Conservation (phyloP, 1,140 invertebrate species). For the Nomia melanderi region DNA sequence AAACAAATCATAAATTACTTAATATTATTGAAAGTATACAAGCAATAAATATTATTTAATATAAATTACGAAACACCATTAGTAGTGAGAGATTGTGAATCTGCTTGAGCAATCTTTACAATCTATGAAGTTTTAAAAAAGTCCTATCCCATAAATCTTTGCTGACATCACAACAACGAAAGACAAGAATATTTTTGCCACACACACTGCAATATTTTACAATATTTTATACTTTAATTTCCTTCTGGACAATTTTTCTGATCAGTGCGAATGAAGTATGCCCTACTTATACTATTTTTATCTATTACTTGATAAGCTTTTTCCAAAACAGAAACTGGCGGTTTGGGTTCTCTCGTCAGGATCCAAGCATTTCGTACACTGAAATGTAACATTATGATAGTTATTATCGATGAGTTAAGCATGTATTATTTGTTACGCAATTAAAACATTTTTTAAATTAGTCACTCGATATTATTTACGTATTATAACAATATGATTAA, state of each 20-base stretch:
- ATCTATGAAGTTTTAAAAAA: background rate
- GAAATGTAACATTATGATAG: constrained; percentile 15
- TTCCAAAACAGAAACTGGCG: constrained; percentile 82
- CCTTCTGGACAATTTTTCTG: constrained; percentile 83
- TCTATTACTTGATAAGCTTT: constrained; percentile 83
- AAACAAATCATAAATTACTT: background rate
- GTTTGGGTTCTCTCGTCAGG: constrained; percentile 83
- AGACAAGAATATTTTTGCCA: background rate
- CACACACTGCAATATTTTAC: background rate
- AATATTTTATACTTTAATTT: constrained; percentile 35
- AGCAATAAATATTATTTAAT: constrained; percentile 8
- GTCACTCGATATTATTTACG: no score
- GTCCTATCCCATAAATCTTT: background rate
- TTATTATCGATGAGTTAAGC: background rate
- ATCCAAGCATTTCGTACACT: constrained; percentile 86
- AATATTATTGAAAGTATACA: no score
- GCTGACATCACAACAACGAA: background rate
- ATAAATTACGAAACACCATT: background rate
- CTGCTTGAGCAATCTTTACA: background rate
- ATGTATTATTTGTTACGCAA: background rate
- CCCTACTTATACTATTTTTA: constrained; percentile 82
- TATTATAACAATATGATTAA: no score
- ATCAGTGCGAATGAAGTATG: constrained; percentile 84
- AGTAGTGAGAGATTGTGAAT: background rate
- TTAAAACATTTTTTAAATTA: no score